Percentiles rank a stretch among this genome's conserved stretches.
Conservation (phyloP, 2,797 vertebrate species). For the Falco biarmicus region DNA sequence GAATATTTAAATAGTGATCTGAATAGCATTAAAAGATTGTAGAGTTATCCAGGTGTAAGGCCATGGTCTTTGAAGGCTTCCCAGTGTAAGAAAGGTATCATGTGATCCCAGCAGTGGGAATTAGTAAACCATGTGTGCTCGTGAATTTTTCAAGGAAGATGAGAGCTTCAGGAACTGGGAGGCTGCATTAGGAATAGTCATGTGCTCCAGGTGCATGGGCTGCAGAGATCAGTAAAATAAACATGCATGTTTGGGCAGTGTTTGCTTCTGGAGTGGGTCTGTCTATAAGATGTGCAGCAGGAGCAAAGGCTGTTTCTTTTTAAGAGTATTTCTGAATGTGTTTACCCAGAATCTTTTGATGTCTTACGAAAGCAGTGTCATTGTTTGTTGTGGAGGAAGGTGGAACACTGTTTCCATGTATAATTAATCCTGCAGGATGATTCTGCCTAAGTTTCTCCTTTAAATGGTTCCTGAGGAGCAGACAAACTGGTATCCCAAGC, state of each 20-base stretch:
- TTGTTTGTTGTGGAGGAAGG: neutral
- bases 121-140: neutral
- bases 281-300: neutral
- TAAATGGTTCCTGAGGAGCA: neutral
- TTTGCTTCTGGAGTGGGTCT: neutral
- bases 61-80: neutral
- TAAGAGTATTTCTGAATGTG: neutral
- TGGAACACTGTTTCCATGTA: neutral
- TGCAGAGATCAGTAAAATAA: neutral
- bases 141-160: neutral
- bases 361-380: neutral
- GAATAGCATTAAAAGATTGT: neutral
- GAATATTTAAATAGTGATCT: neutral
- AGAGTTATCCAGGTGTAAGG: neutral
- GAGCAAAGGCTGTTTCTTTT: neutral
- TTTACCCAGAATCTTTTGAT: neutral
- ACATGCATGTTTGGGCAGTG: fast-evolving
- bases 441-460: neutral
- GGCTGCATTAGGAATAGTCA: neutral
- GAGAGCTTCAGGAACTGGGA: neutral
- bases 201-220: neutral
- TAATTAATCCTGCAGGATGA: neutral
- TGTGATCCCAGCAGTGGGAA: neutral
- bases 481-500: neutral
- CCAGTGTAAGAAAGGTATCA: neutral